phyloP scores from a whole-genome alignment of 2,113 vertebrate genomes.

The Seriola rivoliana region DNA sequence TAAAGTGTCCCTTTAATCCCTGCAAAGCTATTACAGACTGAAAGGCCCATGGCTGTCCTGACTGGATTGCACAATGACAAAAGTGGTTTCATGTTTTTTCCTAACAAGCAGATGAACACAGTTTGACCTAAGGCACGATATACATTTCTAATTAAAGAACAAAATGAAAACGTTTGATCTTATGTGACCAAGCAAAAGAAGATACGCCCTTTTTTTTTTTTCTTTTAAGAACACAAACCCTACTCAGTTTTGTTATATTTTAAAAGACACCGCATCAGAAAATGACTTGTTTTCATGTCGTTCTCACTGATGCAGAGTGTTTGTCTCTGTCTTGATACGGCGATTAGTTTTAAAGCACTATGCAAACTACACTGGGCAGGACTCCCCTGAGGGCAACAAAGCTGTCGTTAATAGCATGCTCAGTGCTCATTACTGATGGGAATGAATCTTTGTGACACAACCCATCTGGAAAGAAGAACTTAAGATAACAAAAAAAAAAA shows the following conservation, averaged over 20 bases:
- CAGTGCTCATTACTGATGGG: constrained; percentile 57
- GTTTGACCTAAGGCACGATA: not conserved
- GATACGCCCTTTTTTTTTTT: not conserved
- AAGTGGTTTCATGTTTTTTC: not conserved
- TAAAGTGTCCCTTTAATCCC: constrained; percentile 12
- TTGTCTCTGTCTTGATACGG: constrained; percentile 30
- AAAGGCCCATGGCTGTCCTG: not conserved
- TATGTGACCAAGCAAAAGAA: not conserved
- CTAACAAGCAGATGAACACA: constrained; percentile 8
- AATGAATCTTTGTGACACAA: constrained; percentile 48
- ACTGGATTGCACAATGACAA: not conserved
- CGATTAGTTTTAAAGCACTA: constrained; percentile 37
- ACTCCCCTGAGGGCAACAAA: constrained; percentile 48
- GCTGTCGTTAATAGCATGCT: constrained; percentile 52
- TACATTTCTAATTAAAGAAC: constrained; percentile 7
- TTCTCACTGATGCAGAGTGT: not conserved
- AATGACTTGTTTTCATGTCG: constrained; percentile 16
- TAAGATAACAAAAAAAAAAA: not conserved
- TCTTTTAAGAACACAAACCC: not conserved
- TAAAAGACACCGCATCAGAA: constrained; percentile 1
- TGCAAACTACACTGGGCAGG: constrained; percentile 34
- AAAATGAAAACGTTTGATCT: not conserved
- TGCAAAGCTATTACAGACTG: not conserved
- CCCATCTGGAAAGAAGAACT: constrained; percentile 63
- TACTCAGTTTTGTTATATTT: not conserved